A percentile compares a stretch with the other conserved stretches of the same genome.
Conservation (phyloP, 2,797 vertebrate genomes). For the Sebastes iracundus region DNA sequence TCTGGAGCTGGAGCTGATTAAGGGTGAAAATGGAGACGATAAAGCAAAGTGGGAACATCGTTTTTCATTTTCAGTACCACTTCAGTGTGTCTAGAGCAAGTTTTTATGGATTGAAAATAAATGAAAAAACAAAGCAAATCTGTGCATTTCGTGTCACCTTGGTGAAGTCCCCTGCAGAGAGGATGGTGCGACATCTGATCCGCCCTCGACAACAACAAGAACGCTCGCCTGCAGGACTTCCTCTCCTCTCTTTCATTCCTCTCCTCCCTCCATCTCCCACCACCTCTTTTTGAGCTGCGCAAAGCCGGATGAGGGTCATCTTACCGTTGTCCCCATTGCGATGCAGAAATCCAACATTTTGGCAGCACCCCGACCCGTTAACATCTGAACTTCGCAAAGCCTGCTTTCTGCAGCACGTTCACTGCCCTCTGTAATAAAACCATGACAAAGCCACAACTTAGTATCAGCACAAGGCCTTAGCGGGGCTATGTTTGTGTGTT, state of each 20-base stretch:
- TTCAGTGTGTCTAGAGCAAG: not conserved
- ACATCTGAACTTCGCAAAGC: constrained; percentile 59
- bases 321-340: constrained; percentile 73
- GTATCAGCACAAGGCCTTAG: not conserved
- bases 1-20: constrained; percentile 55
- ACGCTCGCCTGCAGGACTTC: constrained; percentile 58
- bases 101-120: not conserved
- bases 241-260: constrained; percentile 70
- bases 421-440: constrained; percentile 8
- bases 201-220: constrained; percentile 27
- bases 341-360: constrained; percentile 72
- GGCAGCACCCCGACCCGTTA: constrained; percentile 70
- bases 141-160: constrained; percentile 22
- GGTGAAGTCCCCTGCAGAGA: constrained; percentile 24
- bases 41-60: constrained; percentile 41
- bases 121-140: not conserved
- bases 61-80: constrained; percentile 14
- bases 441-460: not conserved
- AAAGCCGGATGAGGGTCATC: constrained; percentile 79
- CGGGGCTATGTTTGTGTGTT: constrained; percentile 28
- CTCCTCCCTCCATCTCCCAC: constrained; percentile 62
- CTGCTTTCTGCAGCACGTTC: constrained; percentile 30
- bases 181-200: constrained; percentile 57
- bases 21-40: constrained; percentile 34
- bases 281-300: constrained; percentile 55